These are phyloP conservation scores for Mystacides longicornis DNA, from an alignment of 2,888 invertebrate genomes.

Conservation along the genomic window DNA sequence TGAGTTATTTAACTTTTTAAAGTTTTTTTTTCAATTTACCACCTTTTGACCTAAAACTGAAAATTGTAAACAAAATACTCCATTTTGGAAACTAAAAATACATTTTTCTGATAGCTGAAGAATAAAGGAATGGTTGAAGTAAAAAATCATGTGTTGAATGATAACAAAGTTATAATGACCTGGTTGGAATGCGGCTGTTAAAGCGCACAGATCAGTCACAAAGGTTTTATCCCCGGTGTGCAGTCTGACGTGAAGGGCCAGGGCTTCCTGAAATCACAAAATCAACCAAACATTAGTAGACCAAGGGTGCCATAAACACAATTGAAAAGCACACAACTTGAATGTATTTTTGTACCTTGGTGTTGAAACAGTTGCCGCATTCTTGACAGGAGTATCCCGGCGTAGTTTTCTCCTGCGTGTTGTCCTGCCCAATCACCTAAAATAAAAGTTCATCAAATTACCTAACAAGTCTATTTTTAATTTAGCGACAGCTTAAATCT, in stretches of 20 bases:
- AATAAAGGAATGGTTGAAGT: too few species aligned
- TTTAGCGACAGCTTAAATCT: too few species aligned
- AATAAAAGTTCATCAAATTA: background rate
- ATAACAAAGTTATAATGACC: too few species aligned
- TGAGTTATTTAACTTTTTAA: too few species aligned
- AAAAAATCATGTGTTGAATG: too few species aligned
- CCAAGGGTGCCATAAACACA: background rate
- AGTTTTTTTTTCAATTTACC: too few species aligned
- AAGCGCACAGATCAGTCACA: constrained; percentile 72
- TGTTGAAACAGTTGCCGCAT: constrained; percentile 48
- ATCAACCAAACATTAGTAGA: background rate
- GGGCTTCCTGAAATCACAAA: constrained; percentile 61
- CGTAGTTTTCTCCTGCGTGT: constrained; percentile 37
- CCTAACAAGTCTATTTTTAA: too few species aligned
- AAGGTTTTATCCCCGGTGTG: constrained; percentile 75
- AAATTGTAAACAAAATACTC: too few species aligned
- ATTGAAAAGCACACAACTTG: background rate
- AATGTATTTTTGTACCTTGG: constrained; percentile 35
- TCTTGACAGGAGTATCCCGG: constrained; percentile 45
- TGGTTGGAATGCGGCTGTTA: constrained; percentile 70
- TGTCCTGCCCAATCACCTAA: constrained; percentile 44
- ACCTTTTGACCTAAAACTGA: too few species aligned
- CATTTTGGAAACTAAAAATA: too few species aligned
- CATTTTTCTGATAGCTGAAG: too few species aligned
- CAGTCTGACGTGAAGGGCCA: constrained; percentile 69